These are phyloP conservation scores for Micoletzkya japonica DNA, from an alignment of 2,888 invertebrate genomes.

Conservation along the genomic window DNA sequence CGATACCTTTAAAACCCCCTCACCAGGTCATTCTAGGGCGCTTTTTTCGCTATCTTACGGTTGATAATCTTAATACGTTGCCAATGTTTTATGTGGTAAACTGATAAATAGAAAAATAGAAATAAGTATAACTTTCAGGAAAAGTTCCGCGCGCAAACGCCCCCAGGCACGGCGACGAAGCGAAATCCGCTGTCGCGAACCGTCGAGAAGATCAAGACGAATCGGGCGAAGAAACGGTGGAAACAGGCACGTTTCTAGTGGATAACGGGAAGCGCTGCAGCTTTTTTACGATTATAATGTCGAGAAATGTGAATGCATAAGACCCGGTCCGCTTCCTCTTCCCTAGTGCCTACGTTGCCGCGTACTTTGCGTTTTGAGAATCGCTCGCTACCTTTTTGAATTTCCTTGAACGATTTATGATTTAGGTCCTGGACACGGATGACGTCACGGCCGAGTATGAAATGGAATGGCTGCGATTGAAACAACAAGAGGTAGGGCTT, in stretches of 20 bases:
- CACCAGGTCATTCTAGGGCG: not conserved
- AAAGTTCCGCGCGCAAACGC: constrained; percentile 51
- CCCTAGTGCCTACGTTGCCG: not conserved
- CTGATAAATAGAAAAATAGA: no score
- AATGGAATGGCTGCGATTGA: constrained; percentile 47
- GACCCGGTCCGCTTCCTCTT: no score
- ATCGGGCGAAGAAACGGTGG: constrained; percentile 56
- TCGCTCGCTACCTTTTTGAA: not conserved
- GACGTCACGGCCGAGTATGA: constrained; percentile 48
- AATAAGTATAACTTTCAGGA: constrained; percentile 33
- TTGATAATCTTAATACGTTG: no score
- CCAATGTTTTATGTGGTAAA: no score
- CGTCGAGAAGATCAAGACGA: constrained; percentile 54
- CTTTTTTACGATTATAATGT: no score
- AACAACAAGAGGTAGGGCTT: constrained; percentile 27
- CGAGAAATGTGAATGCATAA: no score
- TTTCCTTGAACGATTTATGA: no score
- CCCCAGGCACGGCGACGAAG: constrained; percentile 38
- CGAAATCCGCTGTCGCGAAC: constrained; percentile 35
- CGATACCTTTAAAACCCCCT: not conserved
- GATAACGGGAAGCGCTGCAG: not conserved
- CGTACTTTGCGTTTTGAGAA: not conserved
- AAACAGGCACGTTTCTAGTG: constrained; percentile 36
- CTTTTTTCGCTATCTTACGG: not conserved
- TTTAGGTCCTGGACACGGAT: constrained; percentile 44